Base-by-base conservation (phyloP, 2,888 invertebrate genomes). In the Cheilosia vulpina region DNA sequence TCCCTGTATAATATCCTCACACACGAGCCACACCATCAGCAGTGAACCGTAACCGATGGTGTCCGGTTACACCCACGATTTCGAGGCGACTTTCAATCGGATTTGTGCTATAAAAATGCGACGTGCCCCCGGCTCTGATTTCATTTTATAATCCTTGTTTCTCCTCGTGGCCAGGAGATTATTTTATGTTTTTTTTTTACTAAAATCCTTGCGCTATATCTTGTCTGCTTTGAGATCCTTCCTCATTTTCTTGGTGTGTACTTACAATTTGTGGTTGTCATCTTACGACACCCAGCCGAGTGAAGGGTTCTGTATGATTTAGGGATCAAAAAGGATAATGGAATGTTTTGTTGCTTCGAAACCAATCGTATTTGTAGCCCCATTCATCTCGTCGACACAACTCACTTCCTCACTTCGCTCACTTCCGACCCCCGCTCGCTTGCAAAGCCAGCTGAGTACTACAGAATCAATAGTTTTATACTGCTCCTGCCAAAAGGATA, bases 61-160 rank as follows among this genome's bases (percentile, higher is more conserved):
- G 57, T 34, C 45, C 45, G 21, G 34, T 45, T 15, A n/a, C 57
- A 45, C 45, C 57, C 43, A 57, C 47, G 45, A 17, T 69, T 24
- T 6, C 17, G 13, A 41, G 4, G 1, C n/a, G 43, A 53, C 27
- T 43, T 17, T 31, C 71, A 71, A 50, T 50, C 58, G 9, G 11
- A 47, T 7, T 21, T n/a, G 15, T 19, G 38, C 21, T 47, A 58
- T 58, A 60, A 57, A 63, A 78, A 50, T 41, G 66, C 45, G 53
- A 76, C 62, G 63, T 81, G 81, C 27, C 58, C 77, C 41, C 60
- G 81, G 66, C 77, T 71, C 71, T 41, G 77, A 82, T 82, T 82
- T 81, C 81, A 57, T 41, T 76, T 76, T 71, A 55, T 77, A 71
- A 82, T 82, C 77, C 71, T 77, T 60, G 52, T 76, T 60, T 60